A percentile compares a stretch with the other conserved stretches of the same genome.
phyloP scores from a whole-genome alignment of 1,140 invertebrate species.

The Apis laboriosa region DNA sequence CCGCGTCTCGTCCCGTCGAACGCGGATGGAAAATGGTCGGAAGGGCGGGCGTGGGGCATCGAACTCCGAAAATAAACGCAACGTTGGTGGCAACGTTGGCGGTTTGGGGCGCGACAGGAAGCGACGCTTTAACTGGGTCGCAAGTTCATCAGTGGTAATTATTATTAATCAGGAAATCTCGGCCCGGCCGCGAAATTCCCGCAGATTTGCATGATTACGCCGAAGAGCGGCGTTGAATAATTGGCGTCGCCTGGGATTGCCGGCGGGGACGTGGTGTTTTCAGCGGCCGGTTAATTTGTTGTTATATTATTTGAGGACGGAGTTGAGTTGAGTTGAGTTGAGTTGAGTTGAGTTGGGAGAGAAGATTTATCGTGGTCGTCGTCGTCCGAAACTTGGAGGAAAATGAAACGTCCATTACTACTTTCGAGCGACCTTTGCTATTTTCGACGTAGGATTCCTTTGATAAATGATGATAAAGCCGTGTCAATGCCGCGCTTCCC shows the following conservation, averaged over 20 bases:
- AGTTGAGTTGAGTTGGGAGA: background rate
- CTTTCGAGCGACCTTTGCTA: no score
- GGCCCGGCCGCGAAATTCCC: constrained; percentile 11
- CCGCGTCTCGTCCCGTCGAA: no score
- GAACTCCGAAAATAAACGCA: constrained; percentile 56
- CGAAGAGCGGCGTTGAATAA: constrained; percentile 10
- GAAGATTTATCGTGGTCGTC: no score
- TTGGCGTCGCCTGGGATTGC: background rate
- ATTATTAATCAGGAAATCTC: constrained; percentile 62
- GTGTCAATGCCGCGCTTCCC: no score
- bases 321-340: no score
- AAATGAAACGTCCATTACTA: no score
- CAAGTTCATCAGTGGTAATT: constrained; percentile 75
- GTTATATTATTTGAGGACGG: background rate
- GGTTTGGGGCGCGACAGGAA: constrained; percentile 45
- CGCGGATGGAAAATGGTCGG: no score
- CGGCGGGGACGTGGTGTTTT: no score
- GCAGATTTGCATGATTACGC: constrained; percentile 18
- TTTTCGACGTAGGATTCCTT: no score
- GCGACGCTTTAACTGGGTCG: constrained; percentile 68
- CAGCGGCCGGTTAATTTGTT: background rate
- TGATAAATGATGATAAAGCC: no score
- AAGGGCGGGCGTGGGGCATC: constrained; percentile 8
- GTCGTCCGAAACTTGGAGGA: no score
- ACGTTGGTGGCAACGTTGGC: background rate